Evolutionary conservation across 2,888 invertebrate species (phyloP).

Genomic region (Drosophila lutescens): DNA sequence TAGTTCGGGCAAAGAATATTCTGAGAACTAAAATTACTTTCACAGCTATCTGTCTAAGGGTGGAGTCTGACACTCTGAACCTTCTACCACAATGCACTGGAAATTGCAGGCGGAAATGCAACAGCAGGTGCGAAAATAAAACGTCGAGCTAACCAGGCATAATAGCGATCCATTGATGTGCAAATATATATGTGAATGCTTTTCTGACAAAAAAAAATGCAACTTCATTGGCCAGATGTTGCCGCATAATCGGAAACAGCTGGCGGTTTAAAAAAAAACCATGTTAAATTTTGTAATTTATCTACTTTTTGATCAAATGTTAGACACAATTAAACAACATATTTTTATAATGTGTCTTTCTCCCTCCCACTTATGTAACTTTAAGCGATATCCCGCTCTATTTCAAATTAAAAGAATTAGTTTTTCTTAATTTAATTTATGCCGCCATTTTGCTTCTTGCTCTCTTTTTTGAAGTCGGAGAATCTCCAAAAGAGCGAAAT

Average conservation of each 20-base stretch:
- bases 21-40: conserved; percentile 6
- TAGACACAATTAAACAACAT: too few species aligned
- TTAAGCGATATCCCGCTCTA: too few species aligned
- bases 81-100: conserved; percentile 1
- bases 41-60: conserved; percentile 23
- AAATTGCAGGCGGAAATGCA: conserved; percentile 40
- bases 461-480: too few species aligned
- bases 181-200: conserved; percentile 23
- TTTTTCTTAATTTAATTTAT: too few species aligned
- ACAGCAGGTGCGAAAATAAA: conserved; percentile 30
- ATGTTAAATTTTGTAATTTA: too few species aligned
- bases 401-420: too few species aligned
- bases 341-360: too few species aligned
- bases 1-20: conserved; percentile 20
- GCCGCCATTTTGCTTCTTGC: too few species aligned
- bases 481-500: too few species aligned
- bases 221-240: conserved; percentile 14
- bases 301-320: not conserved
- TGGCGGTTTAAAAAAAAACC: conserved; percentile 28
- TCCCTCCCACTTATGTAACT: too few species aligned
- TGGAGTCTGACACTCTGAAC: not conserved
- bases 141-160: conserved; percentile 28
- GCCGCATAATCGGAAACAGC: conserved; percentile 17
- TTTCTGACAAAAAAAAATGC: not conserved
- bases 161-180: conserved; percentile 35